Evolutionary conservation across 1,140 invertebrate species (phyloP).

Genomic region (Stegodyphus dumicola): DNA sequence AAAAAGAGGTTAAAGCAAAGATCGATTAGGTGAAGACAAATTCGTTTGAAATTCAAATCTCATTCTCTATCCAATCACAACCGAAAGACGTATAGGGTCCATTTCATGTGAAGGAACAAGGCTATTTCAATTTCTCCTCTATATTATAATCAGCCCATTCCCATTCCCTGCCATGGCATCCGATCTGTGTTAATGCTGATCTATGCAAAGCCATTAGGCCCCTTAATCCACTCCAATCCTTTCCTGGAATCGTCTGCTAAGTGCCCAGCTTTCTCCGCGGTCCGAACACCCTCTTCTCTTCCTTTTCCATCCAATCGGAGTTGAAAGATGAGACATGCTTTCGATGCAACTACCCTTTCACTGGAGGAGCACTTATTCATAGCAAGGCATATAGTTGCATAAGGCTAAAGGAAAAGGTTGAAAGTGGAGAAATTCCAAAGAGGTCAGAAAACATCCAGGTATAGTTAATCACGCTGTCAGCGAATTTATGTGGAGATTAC

Average conservation of each 20-base stretch:
- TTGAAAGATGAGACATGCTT: conserved; percentile 50
- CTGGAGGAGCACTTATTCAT: conserved; percentile 47
- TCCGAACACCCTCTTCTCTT: conserved; percentile 2
- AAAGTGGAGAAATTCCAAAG: too few species aligned
- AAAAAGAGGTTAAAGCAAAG: too few species aligned
- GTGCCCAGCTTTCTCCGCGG: conserved; percentile 35
- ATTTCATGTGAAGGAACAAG: conserved; percentile 5
- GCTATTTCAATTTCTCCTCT: neutral
- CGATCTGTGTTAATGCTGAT: conserved; percentile 52
- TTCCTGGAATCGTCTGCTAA: conserved; percentile 52
- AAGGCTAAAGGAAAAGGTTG: too few species aligned
- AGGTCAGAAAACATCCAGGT: too few species aligned
- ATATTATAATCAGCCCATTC: conserved; percentile 47
- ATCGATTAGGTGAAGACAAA: neutral
- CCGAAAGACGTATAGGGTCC: neutral
- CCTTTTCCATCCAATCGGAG: conserved; percentile 14
- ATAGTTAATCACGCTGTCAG: too few species aligned
- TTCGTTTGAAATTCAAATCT: conserved; percentile 1
- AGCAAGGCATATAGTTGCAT: neutral
- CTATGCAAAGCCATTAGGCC: conserved; percentile 56
- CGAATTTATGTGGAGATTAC: too few species aligned
- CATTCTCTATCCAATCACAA: neutral
- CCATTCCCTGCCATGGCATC: conserved; percentile 15
- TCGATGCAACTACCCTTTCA: conserved; percentile 9
- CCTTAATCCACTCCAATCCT: conserved; percentile 53